Percentiles rank a stretch among this genome's conserved stretches.
Conservation (phyloP, 2,888 invertebrate genomes). For the Ptychoptera albimana region DNA sequence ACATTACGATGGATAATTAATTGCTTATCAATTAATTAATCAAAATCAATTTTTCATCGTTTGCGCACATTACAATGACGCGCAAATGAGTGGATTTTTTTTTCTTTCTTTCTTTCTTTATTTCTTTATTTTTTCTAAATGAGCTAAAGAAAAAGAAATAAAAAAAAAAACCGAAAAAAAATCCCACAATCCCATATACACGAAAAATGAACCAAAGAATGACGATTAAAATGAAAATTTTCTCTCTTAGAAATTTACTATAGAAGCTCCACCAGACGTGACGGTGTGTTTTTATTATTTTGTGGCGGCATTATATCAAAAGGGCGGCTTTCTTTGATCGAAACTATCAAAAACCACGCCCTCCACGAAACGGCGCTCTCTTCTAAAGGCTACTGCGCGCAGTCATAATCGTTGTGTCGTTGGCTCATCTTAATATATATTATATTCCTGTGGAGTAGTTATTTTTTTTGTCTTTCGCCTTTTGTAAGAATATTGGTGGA, state of each 20-base stretch:
- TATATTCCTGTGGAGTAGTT: not conserved
- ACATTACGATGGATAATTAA: no score
- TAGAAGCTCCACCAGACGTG: not conserved
- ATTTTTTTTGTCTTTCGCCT: not conserved
- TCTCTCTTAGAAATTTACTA: not conserved
- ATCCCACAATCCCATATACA: no score
- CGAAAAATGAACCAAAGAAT: no score
- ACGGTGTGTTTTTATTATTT: not conserved
- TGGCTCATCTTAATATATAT: not conserved
- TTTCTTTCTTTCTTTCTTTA: no score
- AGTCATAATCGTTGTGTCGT: not conserved
- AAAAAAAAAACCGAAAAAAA: no score
- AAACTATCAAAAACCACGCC: slow-evolving; percentile 3
- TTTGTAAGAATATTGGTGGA: not conserved
- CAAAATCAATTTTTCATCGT: no score
- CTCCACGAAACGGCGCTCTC: slow-evolving; percentile 5
- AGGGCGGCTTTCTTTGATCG: slow-evolving; percentile 3
- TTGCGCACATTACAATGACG: no score
- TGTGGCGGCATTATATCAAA: slow-evolving; percentile 2
- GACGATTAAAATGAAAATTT: no score
- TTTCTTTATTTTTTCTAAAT: no score
- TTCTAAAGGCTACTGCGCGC: slow-evolving; percentile 3
- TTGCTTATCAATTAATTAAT: no score
- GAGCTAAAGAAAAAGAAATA: no score
- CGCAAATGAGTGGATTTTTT: no score